These are phyloP conservation scores for Myanophis thanlyinensis DNA, from an alignment of 2,113 vertebrate genomes.

Conservation along the genomic window DNA sequence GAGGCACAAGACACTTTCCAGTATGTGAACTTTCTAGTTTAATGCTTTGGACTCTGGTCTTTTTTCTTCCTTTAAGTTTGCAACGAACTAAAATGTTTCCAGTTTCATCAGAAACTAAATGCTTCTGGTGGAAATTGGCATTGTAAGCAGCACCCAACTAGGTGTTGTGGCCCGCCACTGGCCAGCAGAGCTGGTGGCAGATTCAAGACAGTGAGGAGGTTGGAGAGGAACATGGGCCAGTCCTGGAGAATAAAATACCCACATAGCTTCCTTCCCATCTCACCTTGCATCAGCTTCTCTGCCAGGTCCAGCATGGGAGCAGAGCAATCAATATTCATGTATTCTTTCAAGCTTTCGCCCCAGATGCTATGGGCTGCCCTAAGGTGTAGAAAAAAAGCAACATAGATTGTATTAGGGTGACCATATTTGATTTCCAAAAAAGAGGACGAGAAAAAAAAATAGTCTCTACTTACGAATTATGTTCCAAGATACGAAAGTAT, in stretches of 20 bases:
- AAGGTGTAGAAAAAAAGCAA: constrained; percentile 11
- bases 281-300: constrained; percentile 76
- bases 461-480: too few relatives aligned
- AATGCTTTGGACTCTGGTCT: background rate
- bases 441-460: too few relatives aligned
- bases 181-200: too few relatives aligned
- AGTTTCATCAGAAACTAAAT: too few relatives aligned
- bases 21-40: background rate
- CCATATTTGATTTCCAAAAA: too few relatives aligned
- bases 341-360: constrained; percentile 79
- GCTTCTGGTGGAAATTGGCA: too few relatives aligned
- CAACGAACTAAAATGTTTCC: background rate
- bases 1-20: background rate
- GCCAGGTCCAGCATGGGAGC: constrained; percentile 81
- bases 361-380: constrained; percentile 83
- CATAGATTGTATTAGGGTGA: too few relatives aligned
- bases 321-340: constrained; percentile 84
- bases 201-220: too few relatives aligned
- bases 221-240: too few relatives aligned
- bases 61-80: background rate
- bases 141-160: background rate
- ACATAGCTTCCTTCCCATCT: background rate
- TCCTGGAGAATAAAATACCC: too few relatives aligned
- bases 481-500: too few relatives aligned
- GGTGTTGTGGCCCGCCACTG: too few relatives aligned